A percentile compares a stretch with the other conserved stretches of the same genome.
phyloP scores from a whole-genome alignment of 1,140 invertebrate genomes.

The Cyclargus thomasi region DNA sequence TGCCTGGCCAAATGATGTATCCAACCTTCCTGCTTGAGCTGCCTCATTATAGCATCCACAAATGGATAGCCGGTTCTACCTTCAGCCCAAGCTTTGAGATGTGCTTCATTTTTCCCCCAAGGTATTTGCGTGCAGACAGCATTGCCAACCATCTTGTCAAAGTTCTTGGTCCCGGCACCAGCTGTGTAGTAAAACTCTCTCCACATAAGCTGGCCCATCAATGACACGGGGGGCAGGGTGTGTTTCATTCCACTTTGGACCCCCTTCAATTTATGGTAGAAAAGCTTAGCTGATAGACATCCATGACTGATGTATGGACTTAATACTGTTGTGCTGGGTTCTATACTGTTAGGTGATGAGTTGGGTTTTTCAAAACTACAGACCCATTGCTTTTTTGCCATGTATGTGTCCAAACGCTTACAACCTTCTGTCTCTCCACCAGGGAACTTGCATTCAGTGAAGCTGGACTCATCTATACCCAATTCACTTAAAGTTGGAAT shows the following conservation, averaged over 20 bases:
- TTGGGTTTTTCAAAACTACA: conserved; percentile 85
- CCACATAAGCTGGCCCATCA: conserved; percentile 83
- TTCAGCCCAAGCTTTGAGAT: conserved; percentile 80
- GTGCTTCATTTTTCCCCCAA: conserved; percentile 80
- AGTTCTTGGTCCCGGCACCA: conserved; percentile 81
- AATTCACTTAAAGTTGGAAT: conserved; percentile 79
- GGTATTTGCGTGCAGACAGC: conserved; percentile 83
- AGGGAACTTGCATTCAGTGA: conserved; percentile 72
- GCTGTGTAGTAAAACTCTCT: conserved; percentile 86
- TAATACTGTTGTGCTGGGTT: conserved; percentile 83
- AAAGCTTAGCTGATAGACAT: conserved; percentile 80
- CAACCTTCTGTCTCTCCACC: conserved; percentile 84
- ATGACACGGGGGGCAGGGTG: conserved; percentile 77
- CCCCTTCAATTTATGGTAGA: conserved; percentile 79
- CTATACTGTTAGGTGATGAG: conserved; percentile 82
- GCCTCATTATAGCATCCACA: conserved; percentile 87
- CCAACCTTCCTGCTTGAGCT: conserved; percentile 84
- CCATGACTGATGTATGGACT: conserved; percentile 86
- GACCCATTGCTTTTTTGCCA: conserved; percentile 80
- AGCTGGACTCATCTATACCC: conserved; percentile 62
- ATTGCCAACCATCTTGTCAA: conserved; percentile 84
- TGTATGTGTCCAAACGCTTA: conserved; percentile 76
- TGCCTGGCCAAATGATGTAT: conserved; percentile 85
- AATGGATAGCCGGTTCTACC: conserved; percentile 86
- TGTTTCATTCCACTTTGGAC: conserved; percentile 72